phyloP scores from a whole-genome alignment of 1,140 invertebrate species.

The Paralvinella palmiformis region DNA sequence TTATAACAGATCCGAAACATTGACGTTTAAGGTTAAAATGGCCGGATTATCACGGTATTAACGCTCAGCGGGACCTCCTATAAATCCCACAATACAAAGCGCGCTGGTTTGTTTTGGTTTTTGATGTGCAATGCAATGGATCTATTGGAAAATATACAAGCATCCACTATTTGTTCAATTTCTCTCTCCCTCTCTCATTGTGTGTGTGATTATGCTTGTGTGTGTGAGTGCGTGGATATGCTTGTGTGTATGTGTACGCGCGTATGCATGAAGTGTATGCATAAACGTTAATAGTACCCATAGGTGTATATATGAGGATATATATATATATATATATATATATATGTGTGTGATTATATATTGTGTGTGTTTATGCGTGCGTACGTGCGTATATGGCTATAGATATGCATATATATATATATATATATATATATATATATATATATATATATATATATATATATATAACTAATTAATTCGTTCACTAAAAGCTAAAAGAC shows the following conservation, averaged over 20 bases:
- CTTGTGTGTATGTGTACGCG: neutral
- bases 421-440: neutral
- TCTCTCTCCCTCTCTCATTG: too few relatives aligned
- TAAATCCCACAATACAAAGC: too few relatives aligned
- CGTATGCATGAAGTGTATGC: neutral
- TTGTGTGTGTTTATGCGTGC: slow-evolving; percentile 3
- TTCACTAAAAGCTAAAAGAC: neutral
- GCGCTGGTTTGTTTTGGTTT: too few relatives aligned
- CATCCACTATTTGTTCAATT: too few relatives aligned
- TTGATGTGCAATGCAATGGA: too few relatives aligned
- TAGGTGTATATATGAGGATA: neutral
- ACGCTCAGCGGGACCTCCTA: too few relatives aligned
- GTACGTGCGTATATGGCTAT: neutral
- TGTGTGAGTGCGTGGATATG: neutral
- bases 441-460: neutral
- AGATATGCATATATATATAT: neutral
- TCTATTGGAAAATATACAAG: too few relatives aligned
- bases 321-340: neutral
- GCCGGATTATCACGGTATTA: too few relatives aligned
- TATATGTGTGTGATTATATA: neutral
- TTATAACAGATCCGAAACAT: too few relatives aligned
- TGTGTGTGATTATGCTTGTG: too few relatives aligned
- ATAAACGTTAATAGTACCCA: neutral
- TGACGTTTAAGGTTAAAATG: too few relatives aligned
- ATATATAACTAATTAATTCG: neutral